phyloP scores from a whole-genome alignment of 2,888 invertebrate genomes.

The Pherbina coryleti region DNA sequence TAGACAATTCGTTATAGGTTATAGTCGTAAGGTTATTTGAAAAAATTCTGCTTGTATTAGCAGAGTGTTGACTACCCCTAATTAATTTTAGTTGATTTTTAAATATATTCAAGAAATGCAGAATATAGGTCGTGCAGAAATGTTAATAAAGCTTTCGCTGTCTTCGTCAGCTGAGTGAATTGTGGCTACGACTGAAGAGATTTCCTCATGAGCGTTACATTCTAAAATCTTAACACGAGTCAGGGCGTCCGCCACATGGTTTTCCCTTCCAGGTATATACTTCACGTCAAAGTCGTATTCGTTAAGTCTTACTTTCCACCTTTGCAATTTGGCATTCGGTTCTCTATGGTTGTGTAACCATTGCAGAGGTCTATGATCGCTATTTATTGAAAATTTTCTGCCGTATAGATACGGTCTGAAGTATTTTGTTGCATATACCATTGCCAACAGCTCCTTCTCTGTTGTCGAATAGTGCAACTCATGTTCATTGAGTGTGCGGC shows the following conservation, averaged over 20 bases:
- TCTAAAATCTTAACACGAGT: conserved; percentile 38
- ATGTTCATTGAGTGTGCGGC: too few relatives aligned
- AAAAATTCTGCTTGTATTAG: conserved; percentile 16
- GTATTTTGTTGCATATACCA: too few relatives aligned
- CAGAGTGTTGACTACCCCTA: neutral
- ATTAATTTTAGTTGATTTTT: conserved; percentile 36
- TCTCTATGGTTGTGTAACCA: conserved; percentile 12
- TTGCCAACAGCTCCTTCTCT: too few relatives aligned
- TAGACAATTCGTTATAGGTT: conserved; percentile 31
- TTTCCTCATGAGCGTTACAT: conserved; percentile 37
- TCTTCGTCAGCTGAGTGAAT: conserved; percentile 35
- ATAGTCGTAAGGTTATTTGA: conserved; percentile 36
- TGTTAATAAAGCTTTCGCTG: conserved; percentile 23
- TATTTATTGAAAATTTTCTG: conserved; percentile 27
- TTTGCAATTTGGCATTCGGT: conserved; percentile 15
- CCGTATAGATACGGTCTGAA: conserved; percentile 32
- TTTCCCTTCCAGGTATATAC: conserved; percentile 37
- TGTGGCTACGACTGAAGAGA: conserved; percentile 30
- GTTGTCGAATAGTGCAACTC: too few relatives aligned
- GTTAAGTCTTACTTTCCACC: conserved; percentile 3
- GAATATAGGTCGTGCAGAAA: conserved; percentile 32
- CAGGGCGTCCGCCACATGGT: conserved; percentile 38
- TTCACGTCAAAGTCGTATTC: conserved; percentile 1
- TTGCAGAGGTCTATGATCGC: conserved; percentile 16
- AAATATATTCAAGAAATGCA: conserved; percentile 38